These are phyloP conservation scores for Leuciscus idus DNA, from an alignment of 2,113 vertebrate genomes.

Conservation along the genomic window DNA sequence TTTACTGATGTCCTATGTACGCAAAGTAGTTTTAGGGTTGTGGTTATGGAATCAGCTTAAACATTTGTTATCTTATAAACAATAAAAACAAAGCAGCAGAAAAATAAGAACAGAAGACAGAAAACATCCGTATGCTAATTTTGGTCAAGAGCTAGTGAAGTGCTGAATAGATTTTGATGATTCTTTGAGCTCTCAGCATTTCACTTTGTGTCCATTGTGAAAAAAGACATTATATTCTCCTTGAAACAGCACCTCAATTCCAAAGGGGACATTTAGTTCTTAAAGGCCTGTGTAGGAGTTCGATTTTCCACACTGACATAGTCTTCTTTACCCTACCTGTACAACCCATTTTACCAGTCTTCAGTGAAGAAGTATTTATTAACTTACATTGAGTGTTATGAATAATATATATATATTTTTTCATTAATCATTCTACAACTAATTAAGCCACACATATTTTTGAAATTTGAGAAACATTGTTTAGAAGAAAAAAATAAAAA, in stretches of 20 bases:
- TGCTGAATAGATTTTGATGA: conserved; percentile 58
- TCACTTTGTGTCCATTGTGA: conserved; percentile 71
- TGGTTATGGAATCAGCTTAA: not conserved
- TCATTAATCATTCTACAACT: not conserved
- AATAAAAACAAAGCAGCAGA: not conserved
- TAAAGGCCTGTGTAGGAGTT: conserved; percentile 63
- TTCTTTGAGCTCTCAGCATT: conserved; percentile 72
- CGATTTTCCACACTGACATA: conserved; percentile 22
- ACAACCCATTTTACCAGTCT: not conserved
- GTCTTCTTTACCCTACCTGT: conserved; percentile 10
- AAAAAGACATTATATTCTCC: conserved; percentile 70
- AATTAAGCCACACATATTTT: not conserved
- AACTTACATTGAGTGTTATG: not conserved
- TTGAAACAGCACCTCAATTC: conserved; percentile 61
- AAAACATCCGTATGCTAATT: conserved; percentile 60
- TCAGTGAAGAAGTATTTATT: not conserved
- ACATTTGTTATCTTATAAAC: not conserved
- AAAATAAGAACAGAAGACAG: conserved; percentile 40
- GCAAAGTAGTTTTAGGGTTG: not conserved
- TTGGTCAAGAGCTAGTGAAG: conserved; percentile 69
- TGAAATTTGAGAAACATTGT: not conserved
- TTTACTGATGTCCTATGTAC: not conserved
- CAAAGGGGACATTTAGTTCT: conserved; percentile 58
- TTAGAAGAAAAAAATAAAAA: not conserved
- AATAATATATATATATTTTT: not conserved